These are phyloP conservation scores for Euthynnus affinis DNA, from an alignment of 2,797 vertebrate genomes.

Conservation along the genomic window DNA sequence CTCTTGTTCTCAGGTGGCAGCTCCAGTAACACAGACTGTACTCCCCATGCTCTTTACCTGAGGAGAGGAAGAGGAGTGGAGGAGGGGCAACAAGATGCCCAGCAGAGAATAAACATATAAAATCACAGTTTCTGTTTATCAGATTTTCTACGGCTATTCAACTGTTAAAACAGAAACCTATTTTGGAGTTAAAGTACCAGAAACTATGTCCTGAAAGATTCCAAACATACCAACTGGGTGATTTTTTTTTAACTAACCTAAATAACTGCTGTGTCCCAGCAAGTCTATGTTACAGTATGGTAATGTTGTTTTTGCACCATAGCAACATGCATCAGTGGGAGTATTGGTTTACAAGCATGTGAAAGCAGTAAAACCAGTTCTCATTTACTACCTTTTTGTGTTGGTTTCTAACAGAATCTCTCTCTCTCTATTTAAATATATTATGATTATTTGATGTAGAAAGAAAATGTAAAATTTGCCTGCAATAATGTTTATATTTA, in stretches of 20 bases:
- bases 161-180: background rate
- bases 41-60: constrained; percentile 47
- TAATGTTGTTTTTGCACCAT: background rate
- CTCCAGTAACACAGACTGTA: constrained; percentile 40
- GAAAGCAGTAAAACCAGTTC: constrained; percentile 10
- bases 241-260: background rate
- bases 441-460: too few species aligned
- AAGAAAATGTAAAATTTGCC: background rate
- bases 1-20: constrained; percentile 61
- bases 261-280: constrained; percentile 12
- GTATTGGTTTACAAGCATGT: constrained; percentile 60
- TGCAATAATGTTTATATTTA: background rate
- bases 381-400: background rate
- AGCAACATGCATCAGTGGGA: constrained; percentile 24
- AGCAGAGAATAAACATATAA: background rate
- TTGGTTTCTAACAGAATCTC: background rate
- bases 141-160: background rate
- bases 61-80: constrained; percentile 9
- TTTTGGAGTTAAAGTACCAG: background rate
- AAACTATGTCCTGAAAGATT: background rate
- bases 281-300: background rate
- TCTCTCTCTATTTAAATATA: background rate
- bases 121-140: constrained; percentile 11
- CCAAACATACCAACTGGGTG: fast-evolving
- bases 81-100: constrained; percentile 27